Percentiles rank a stretch among this genome's conserved stretches.
Evolutionary conservation across 2,113 vertebrate genomes (phyloP).

Genomic region (Lota lota): DNA sequence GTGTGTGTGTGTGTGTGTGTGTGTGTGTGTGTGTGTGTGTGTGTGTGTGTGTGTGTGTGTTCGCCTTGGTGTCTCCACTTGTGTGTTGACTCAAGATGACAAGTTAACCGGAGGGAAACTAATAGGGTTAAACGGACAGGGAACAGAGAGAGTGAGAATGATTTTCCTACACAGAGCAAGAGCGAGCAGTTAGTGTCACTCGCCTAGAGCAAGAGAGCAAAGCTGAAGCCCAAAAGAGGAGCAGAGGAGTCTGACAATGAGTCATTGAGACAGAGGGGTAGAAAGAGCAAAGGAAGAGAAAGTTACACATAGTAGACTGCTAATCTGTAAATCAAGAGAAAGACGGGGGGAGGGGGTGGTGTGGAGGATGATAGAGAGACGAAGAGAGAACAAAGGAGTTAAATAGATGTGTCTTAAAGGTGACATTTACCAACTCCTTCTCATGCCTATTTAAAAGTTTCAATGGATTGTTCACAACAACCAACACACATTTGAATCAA

Average conservation of each 20-base stretch:
- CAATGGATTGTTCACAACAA: no score
- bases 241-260: background rate
- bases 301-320: background rate
- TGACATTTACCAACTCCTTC: no score
- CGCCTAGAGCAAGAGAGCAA: conserved; percentile 23
- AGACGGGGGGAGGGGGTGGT: background rate
- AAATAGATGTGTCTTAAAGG: background rate
- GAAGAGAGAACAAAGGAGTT: background rate
- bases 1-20: background rate
- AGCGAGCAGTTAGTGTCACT: conserved; percentile 28
- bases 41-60: conserved; percentile 4
- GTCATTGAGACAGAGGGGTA: conserved; percentile 4
- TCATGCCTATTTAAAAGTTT: no score
- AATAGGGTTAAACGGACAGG: conserved; percentile 44
- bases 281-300: conserved; percentile 1
- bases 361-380: background rate
- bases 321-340: no score
- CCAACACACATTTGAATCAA: no score
- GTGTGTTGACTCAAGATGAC: conserved; percentile 24
- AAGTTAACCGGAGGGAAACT: conserved; percentile 44
- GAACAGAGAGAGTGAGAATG: conserved; percentile 10
- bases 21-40: background rate
- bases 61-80: background rate
- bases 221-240: background rate
- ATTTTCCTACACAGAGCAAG: conserved; percentile 24